Conservation (phyloP, 2,888 invertebrate species). For the Hypsopygia costalis region DNA sequence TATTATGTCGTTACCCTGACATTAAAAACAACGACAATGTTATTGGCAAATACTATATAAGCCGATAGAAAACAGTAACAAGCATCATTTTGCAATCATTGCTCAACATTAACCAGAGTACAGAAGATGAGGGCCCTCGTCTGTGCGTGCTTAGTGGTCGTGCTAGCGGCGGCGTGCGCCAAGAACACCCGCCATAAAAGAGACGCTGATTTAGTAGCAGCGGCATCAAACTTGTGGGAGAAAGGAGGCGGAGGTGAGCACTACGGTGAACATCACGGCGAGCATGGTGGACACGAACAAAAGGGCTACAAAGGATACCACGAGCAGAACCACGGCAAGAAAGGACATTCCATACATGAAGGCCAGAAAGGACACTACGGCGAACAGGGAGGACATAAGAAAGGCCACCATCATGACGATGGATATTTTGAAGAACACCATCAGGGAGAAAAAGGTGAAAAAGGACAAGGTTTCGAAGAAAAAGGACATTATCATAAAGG, state of each 20-base stretch:
- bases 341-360: constrained; percentile 86
- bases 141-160: constrained; percentile 56
- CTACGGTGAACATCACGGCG: constrained; percentile 81
- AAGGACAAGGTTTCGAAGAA: constrained; percentile 76
- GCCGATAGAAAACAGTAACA: constrained; percentile 58
- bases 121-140: constrained; percentile 55
- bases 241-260: constrained; percentile 83
- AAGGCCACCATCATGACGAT: constrained; percentile 83
- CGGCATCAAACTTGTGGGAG: constrained; percentile 70
- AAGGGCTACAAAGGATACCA: constrained; percentile 86
- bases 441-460: constrained; percentile 83
- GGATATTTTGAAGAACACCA: constrained; percentile 83
- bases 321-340: constrained; percentile 83
- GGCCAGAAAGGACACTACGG: constrained; percentile 80
- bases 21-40: constrained; percentile 54
- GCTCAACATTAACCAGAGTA: constrained; percentile 49
- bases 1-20: constrained; percentile 64
- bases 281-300: constrained; percentile 84
- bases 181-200: constrained; percentile 71
- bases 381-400: constrained; percentile 82
- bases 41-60: constrained; percentile 77
- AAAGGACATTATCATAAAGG: constrained; percentile 89
- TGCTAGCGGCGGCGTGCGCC: constrained; percentile 62
- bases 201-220: constrained; percentile 70
- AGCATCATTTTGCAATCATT: constrained; percentile 74